Evolutionary conservation across 2,113 vertebrate species (phyloP).

Genomic region (Aegotheles bennettii): DNA sequence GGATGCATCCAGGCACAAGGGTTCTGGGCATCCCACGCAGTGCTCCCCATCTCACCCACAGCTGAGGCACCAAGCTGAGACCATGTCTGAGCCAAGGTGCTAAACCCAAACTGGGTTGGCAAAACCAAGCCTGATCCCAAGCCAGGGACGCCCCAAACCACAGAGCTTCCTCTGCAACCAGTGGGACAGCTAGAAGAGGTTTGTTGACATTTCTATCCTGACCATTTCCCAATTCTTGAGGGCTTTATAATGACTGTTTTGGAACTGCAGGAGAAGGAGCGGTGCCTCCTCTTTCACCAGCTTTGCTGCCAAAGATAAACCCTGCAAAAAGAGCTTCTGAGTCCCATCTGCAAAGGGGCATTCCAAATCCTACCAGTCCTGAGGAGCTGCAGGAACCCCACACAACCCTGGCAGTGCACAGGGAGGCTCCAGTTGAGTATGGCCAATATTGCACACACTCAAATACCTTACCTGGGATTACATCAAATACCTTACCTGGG

Average conservation of each 20-base stretch:
- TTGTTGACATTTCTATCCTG: background rate
- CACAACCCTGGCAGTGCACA: too few relatives aligned
- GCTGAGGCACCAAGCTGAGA: background rate
- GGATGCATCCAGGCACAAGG: background rate
- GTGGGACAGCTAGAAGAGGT: background rate
- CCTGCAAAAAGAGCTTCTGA: background rate
- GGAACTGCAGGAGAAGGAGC: background rate
- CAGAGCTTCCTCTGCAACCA: background rate
- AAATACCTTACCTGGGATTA: background rate
- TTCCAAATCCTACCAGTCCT: background rate
- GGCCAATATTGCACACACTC: accelerated
- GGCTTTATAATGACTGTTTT: background rate
- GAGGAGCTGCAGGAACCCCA: background rate
- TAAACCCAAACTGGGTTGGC: background rate
- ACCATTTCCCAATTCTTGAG: constrained; percentile 10
- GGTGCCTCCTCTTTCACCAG: background rate
- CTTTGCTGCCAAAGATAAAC: background rate
- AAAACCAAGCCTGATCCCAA: background rate
- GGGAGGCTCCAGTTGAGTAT: too few relatives aligned
- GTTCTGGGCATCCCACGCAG: background rate
- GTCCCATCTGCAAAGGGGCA: background rate
- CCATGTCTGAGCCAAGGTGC: background rate
- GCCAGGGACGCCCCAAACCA: background rate
- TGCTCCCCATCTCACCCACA: background rate
- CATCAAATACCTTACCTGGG: too few relatives aligned